Conservation (phyloP, 92 coral and sea anemone species). For the Hydrozoanthus gracilis region DNA sequence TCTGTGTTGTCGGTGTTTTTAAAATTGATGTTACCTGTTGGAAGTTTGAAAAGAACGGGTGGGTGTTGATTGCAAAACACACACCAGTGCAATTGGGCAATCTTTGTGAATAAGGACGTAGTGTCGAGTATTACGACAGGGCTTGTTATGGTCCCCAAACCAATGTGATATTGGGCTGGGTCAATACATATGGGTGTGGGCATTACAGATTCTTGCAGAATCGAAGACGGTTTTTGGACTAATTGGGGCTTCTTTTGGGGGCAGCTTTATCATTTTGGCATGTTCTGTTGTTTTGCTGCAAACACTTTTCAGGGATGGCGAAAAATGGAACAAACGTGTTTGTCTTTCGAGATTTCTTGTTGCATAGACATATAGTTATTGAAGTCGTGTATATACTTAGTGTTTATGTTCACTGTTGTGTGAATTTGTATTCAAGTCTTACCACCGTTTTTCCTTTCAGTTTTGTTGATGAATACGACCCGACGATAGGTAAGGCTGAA, state of each 20-base stretch:
- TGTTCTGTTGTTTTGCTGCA: neutral
- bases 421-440: constrained; percentile 7
- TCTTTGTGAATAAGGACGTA: constrained; percentile 4
- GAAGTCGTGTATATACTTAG: neutral
- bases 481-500: constrained; percentile 91
- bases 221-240: neutral
- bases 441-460: constrained; percentile 61
- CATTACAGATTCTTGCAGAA: neutral
- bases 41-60: neutral
- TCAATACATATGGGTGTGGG: constrained; percentile 45
- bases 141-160: constrained; percentile 47
- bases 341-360: neutral
- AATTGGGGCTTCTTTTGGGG: neutral
- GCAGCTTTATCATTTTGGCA: neutral
- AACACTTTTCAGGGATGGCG: neutral
- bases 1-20: neutral
- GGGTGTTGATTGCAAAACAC: constrained; percentile 8
- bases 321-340: neutral
- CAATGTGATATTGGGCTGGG: constrained; percentile 44
- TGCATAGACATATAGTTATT: neutral
- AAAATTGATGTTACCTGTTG: constrained; percentile 7
- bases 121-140: neutral
- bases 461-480: constrained; percentile 99
- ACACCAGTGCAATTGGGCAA: constrained; percentile 22
- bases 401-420: constrained; percentile 5